Conservation (phyloP, 64 coral and sea anemone species). For the Actinia tenebrosa region DNA sequence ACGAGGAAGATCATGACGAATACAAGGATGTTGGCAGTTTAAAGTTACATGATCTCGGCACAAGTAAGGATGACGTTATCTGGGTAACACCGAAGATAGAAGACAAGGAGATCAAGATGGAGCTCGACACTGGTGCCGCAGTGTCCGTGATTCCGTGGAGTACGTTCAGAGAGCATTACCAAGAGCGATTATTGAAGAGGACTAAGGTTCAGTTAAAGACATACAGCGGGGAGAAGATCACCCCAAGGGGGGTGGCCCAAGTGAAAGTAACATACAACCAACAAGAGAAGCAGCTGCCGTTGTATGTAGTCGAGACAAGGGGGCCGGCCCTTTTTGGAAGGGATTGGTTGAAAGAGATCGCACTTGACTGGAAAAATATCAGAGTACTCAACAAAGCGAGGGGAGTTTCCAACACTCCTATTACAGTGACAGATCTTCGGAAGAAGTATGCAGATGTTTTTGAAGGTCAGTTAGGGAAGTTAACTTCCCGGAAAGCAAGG, state of each 20-base stretch:
- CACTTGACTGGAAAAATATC: conserved; percentile 24
- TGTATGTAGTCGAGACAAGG: neutral
- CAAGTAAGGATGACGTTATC: too few species aligned
- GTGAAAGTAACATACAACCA: neutral
- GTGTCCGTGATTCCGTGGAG: neutral
- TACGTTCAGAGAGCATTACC: neutral
- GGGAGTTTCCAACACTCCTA: too few species aligned
- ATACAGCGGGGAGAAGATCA: conserved; percentile 28
- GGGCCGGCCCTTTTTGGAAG: neutral
- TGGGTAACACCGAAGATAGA: too few species aligned
- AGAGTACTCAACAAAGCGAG: neutral
- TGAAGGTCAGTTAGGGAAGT: too few species aligned
- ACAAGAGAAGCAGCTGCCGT: neutral
- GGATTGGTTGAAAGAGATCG: conserved; percentile 3
- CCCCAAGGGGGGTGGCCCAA: neutral
- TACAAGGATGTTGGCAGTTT: too few species aligned
- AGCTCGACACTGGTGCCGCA: neutral
- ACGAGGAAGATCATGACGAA: too few species aligned
- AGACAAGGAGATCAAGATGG: neutral
- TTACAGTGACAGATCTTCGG: too few species aligned
- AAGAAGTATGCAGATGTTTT: too few species aligned
- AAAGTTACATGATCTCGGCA: too few species aligned
- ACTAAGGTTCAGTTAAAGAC: neutral
- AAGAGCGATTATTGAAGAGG: neutral
- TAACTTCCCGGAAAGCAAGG: neutral